phyloP scores from a whole-genome alignment of 2,113 vertebrate species.

The Panurus biarmicus region DNA sequence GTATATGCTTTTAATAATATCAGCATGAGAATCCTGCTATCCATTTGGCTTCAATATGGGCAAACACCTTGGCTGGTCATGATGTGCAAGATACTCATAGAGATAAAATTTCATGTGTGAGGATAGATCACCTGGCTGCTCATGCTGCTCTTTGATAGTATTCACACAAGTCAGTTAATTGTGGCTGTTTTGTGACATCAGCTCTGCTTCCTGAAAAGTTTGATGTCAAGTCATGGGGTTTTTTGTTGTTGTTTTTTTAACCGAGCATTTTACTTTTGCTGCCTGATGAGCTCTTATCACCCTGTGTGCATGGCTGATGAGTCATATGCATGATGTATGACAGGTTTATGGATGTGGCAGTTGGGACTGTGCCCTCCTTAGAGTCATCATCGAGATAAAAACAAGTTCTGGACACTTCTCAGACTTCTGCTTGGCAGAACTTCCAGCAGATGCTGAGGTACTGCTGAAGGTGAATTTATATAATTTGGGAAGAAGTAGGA shows the following conservation, averaged over 20 bases:
- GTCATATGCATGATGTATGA: rapidly evolving
- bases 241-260: neutral
- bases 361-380: neutral
- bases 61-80: neutral
- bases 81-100: neutral
- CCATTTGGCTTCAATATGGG: neutral
- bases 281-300: neutral
- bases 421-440: neutral
- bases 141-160: neutral
- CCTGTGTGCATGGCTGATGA: neutral
- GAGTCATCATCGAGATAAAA: neutral
- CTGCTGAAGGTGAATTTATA: neutral
- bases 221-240: neutral
- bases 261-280: neutral
- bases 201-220: neutral
- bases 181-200: neutral
- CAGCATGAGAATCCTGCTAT: neutral
- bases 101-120: neutral
- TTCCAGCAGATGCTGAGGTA: neutral
- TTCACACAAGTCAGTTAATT: neutral
- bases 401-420: neutral
- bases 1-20: neutral
- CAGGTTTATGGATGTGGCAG: neutral
- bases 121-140: neutral
- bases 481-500: neutral